Percentiles rank a stretch among this genome's conserved stretches.
These are phyloP conservation scores for Atherinosoma microstoma DNA, from an alignment of 2,797 vertebrate species.

Conservation along the genomic window DNA sequence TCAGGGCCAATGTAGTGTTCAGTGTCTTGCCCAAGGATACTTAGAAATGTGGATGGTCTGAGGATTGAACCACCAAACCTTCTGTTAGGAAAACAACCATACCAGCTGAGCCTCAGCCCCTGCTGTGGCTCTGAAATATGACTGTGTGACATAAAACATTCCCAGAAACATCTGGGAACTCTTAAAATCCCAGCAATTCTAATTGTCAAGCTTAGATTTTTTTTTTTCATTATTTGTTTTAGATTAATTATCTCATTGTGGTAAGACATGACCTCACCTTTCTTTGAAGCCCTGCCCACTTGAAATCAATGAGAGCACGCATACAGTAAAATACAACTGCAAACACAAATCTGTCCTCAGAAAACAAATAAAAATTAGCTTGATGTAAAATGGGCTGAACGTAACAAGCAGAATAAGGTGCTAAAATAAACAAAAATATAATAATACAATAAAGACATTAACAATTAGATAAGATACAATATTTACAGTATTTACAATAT, in stretches of 20 bases:
- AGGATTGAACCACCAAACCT: background rate
- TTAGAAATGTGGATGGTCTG: background rate
- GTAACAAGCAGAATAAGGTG: background rate
- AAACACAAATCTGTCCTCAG: background rate
- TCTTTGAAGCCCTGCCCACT: background rate
- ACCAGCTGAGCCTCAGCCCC: background rate
- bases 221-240: background rate
- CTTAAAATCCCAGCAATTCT: background rate
- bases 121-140: background rate
- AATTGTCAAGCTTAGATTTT: background rate
- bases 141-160: background rate
- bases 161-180: background rate
- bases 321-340: background rate
- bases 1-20: background rate
- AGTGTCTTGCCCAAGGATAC: background rate
- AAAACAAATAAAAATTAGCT: background rate
- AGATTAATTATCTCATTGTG: background rate
- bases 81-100: background rate
- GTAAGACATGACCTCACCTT: slow-evolving; percentile 13
- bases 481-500: background rate
- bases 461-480: background rate
- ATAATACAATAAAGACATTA: background rate
- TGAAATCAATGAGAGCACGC: background rate
- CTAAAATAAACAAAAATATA: background rate
- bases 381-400: background rate